phyloP scores from a whole-genome alignment of 2,113 vertebrate species.

The Panthera leo region DNA sequence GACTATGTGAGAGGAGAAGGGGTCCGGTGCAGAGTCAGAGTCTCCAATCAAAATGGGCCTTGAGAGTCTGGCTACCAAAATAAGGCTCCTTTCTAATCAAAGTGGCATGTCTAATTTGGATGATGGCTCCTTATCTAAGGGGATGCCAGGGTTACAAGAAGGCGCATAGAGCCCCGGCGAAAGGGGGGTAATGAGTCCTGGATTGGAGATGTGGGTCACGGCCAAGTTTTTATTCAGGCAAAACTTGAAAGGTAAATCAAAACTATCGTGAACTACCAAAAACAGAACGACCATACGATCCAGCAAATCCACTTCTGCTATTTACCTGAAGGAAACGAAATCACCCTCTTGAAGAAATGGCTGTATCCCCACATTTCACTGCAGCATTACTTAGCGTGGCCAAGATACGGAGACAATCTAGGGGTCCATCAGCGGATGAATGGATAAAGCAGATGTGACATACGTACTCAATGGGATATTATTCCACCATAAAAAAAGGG shows the following conservation, averaged over 20 bases:
- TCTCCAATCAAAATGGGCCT: background rate
- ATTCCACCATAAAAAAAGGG: background rate
- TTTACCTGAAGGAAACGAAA: background rate
- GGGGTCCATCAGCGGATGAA: background rate
- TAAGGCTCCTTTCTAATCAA: background rate
- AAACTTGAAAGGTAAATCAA: background rate
- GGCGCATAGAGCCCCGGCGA: fast-evolving
- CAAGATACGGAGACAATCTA: background rate
- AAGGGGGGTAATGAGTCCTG: background rate
- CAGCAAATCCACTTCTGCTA: background rate
- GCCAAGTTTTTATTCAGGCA: background rate
- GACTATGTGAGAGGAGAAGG: background rate
- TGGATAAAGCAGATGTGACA: background rate
- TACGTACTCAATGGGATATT: background rate
- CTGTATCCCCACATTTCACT: background rate
- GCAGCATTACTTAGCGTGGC: background rate
- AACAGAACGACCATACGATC: background rate
- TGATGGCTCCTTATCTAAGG: background rate
- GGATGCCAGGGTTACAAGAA: background rate
- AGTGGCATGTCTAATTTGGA: background rate
- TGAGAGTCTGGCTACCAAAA: background rate
- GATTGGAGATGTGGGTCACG: background rate
- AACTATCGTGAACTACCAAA: background rate
- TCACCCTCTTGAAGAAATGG: background rate
- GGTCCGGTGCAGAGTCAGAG: fast-evolving